A percentile compares a stretch with the other conserved stretches of the same genome.
Conservation (phyloP, 2,797 vertebrate genomes). For the Pelobates cultripes region DNA sequence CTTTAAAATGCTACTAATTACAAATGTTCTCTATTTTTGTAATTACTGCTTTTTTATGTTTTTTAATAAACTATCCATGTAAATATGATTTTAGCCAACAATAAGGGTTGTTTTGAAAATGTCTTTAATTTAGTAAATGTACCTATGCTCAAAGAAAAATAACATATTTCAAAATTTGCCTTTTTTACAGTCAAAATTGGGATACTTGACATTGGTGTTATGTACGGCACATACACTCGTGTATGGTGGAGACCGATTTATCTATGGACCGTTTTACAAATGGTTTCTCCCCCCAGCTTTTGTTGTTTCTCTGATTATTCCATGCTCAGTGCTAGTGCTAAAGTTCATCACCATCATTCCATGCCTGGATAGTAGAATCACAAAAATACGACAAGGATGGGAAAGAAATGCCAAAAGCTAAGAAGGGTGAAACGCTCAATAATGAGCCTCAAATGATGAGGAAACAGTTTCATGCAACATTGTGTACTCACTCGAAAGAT, state of each 20-base stretch:
- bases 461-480: background rate
- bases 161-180: background rate
- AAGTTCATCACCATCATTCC: slow-evolving; percentile 84
- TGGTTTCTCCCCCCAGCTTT: slow-evolving; percentile 83
- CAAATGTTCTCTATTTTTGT: too few relatives aligned
- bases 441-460: too few relatives aligned
- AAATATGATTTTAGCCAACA: too few relatives aligned
- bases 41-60: too few relatives aligned
- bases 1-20: too few relatives aligned
- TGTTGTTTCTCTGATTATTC: slow-evolving; percentile 81
- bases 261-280: slow-evolving; percentile 69
- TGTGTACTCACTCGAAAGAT: background rate
- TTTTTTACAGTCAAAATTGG: slow-evolving; percentile 84
- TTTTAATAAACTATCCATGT: too few relatives aligned
- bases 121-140: too few relatives aligned
- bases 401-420: slow-evolving; percentile 69
- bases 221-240: slow-evolving; percentile 83
- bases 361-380: slow-evolving; percentile 81
- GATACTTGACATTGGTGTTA: slow-evolving; percentile 83
- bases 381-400: slow-evolving; percentile 86
- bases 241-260: slow-evolving; percentile 83
- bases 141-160: background rate
- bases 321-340: slow-evolving; percentile 79
- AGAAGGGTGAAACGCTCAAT: too few relatives aligned
- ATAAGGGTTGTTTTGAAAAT: too few relatives aligned